phyloP scores from a whole-genome alignment of 2,797 vertebrate genomes.

The Eulemur mongoz region DNA sequence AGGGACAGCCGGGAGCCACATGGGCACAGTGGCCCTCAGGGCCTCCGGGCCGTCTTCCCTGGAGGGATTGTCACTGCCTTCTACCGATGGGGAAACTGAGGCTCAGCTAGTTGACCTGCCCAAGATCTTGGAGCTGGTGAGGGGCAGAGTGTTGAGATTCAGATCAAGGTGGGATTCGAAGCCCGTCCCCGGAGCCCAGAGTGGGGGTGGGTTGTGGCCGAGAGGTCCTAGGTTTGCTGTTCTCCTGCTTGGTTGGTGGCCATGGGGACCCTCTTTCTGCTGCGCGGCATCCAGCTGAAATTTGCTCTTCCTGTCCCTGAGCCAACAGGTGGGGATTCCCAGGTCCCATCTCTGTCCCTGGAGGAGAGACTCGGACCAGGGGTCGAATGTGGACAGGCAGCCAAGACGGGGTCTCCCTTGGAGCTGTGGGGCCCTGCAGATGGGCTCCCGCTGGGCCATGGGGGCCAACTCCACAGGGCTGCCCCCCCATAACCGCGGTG shows the following conservation, averaged over 20 bases:
- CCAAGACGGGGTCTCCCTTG: background rate
- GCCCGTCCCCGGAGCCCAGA: no score
- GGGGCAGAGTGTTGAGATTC: background rate
- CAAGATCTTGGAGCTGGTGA: background rate
- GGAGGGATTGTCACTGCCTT: background rate
- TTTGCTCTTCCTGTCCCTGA: background rate
- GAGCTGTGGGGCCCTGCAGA: background rate
- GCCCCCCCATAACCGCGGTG: no score
- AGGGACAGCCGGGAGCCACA: background rate
- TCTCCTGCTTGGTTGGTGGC: background rate
- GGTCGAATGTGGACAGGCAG: background rate
- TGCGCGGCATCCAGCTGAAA: background rate
- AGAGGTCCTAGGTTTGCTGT: background rate
- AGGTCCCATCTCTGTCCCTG: background rate
- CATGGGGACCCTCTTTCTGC: background rate
- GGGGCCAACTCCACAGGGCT: background rate
- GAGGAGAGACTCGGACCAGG: background rate
- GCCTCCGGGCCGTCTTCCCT: background rate
- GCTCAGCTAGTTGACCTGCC: background rate
- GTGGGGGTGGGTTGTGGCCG: accelerated
- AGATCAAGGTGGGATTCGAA: background rate
- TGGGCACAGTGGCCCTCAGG: background rate
- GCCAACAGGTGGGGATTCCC: background rate
- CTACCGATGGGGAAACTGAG: background rate
- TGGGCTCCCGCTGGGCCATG: background rate